These are phyloP conservation scores for Spheniscus humboldti DNA, from an alignment of 2,797 vertebrate genomes.

Conservation along the genomic window DNA sequence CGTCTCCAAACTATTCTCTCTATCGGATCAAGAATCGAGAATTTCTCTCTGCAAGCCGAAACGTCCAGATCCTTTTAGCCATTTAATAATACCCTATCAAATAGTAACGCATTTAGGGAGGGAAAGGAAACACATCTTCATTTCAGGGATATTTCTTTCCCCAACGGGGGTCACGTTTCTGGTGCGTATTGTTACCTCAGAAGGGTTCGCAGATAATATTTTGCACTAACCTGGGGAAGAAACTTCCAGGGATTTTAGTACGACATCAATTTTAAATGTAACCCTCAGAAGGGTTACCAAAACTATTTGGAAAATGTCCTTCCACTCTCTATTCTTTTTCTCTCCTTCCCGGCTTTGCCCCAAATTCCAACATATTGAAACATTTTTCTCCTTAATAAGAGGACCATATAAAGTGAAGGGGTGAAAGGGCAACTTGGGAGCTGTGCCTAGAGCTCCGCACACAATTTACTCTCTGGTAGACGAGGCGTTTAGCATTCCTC, in stretches of 20 bases:
- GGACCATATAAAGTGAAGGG: slow-evolving; percentile 89
- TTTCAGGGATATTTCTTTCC: background rate
- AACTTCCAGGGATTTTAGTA: background rate
- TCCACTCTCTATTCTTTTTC: slow-evolving; percentile 62
- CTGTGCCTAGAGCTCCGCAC: slow-evolving; percentile 82
- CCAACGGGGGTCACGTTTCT: background rate
- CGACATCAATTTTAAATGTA: background rate
- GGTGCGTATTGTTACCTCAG: background rate
- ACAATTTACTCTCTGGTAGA: slow-evolving; percentile 79
- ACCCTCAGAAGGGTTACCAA: background rate
- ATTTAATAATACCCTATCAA: background rate
- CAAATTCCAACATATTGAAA: slow-evolving; percentile 93
- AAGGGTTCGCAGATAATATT: background rate
- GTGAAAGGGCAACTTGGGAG: slow-evolving; percentile 97
- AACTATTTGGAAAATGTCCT: slow-evolving; percentile 66
- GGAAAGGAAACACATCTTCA: background rate
- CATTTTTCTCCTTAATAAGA: slow-evolving; percentile 99
- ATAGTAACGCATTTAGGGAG: background rate
- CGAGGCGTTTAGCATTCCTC: slow-evolving; percentile 75
- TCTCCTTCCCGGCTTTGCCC: slow-evolving; percentile 65
- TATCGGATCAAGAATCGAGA: background rate
- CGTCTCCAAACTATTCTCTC: background rate
- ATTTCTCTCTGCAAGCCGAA: background rate
- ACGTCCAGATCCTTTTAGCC: background rate
- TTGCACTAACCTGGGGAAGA: background rate